Conservation (phyloP, 2,888 invertebrate species). For the Litoditis marina region DNA sequence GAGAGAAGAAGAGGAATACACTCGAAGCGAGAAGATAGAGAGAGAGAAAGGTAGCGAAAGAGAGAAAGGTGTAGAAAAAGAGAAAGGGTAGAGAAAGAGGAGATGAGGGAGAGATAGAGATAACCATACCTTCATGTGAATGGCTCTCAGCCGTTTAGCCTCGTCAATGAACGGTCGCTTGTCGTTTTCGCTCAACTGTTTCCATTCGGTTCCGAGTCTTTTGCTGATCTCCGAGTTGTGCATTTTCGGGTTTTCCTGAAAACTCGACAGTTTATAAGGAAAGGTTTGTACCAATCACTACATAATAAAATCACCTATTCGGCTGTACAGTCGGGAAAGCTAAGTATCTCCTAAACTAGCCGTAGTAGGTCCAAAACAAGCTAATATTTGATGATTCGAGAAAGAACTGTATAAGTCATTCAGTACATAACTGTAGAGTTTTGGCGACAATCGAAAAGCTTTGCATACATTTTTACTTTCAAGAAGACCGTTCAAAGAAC, state of each 20-base stretch:
- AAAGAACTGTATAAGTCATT: too few species aligned
- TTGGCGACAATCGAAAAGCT: too few species aligned
- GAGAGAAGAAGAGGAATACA: neutral
- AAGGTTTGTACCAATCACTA: too few species aligned
- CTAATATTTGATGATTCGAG: too few species aligned
- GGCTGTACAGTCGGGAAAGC: too few species aligned
- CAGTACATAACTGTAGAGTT: too few species aligned
- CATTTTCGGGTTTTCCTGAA: conserved; percentile 43
- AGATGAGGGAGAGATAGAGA: too few species aligned
- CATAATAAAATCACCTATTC: too few species aligned
- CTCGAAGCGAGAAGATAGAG: neutral
- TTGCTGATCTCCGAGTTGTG: conserved; percentile 47
- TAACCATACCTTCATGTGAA: conserved; percentile 84
- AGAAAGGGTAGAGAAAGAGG: neutral
- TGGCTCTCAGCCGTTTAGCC: conserved; percentile 89
- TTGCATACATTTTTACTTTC: too few species aligned
- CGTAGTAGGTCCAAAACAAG: too few species aligned
- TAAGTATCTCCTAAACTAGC: too few species aligned
- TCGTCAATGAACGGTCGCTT: conserved; percentile 98
- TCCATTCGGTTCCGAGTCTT: conserved; percentile 94
- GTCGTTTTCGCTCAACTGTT: conserved; percentile 86
- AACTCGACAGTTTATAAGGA: neutral
- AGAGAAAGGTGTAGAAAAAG: neutral
- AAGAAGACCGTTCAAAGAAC: too few species aligned
- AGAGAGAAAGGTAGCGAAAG: conserved; percentile 2